Base-by-base conservation (phyloP, 2,888 invertebrate species). In the Volucella inflata region DNA sequence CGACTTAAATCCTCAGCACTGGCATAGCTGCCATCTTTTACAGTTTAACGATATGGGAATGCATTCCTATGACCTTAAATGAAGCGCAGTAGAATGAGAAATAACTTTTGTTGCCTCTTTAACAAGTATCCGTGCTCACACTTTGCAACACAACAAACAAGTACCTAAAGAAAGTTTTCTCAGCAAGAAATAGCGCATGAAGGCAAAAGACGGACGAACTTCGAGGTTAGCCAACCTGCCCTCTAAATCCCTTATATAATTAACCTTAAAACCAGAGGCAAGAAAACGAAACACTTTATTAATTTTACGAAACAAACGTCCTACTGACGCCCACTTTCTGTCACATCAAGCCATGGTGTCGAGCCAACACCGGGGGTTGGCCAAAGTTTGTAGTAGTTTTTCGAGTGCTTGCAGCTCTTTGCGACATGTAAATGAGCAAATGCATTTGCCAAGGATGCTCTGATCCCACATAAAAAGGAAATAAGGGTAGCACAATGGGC, bases 231-330 rank as follows among this genome's bases (percentile, higher is more conserved):
- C 85, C 80, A 64, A 72, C 50, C 81, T 77, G 75, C 67, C 81
- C 85, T 53, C 81, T 36, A 81, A 81, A 72, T 71, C 72, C 77
- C 76, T 77, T 72, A 72, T 77, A 85, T 85, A 85, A 85, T 85
- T 81, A 85, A 81, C 85, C 81, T 68, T 81, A 76, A 81, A 81
- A 76, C 71, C 81, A 17, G 38, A 51, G 81, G 81, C 81, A 85
- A 85, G 81, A 85, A 85, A 85, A 57, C 62, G 81, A 81, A 85
- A 85, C 81, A 81, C 67, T 85, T 80, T 81, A 81, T 85, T 85
- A 85, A 85, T 85, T 85, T 85, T 76, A 42, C 40, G 72, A 81
- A 77, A 68, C 85, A 85, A 85, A 80, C 64, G 72, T 70, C 74
- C 62, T 48, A 80, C 72, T 67, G 71, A 85, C 85, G 85, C 85